These are phyloP conservation scores for Hyphantria cunea DNA, from an alignment of 1,140 invertebrate genomes.

Conservation along the genomic window DNA sequence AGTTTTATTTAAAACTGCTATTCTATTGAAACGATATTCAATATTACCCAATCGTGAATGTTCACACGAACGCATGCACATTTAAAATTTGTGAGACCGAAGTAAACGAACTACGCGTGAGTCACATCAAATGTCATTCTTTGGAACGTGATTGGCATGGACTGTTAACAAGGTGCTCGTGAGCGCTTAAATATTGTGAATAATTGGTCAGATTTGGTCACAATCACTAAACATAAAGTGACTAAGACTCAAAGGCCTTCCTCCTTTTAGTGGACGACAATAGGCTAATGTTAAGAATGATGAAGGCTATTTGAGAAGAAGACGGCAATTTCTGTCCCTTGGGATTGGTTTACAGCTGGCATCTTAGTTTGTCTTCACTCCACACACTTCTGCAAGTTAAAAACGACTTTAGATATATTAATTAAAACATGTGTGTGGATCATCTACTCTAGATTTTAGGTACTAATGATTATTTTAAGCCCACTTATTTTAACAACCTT, in stretches of 20 bases:
- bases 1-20: background rate
- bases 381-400: too few species aligned
- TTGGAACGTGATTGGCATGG: conserved; percentile 43
- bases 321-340: too few species aligned
- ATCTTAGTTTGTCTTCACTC: too few species aligned
- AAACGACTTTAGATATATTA: too few species aligned
- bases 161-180: conserved; percentile 16
- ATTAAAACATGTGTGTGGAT: too few species aligned
- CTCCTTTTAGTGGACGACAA: too few species aligned
- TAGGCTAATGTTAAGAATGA: too few species aligned
- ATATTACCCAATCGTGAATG: conserved; percentile 13
- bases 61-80: background rate
- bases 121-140: conserved; percentile 41
- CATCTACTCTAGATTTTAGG: too few species aligned
- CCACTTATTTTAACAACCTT: too few species aligned
- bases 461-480: too few species aligned
- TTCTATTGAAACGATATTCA: conserved; percentile 8
- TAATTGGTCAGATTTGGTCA: conserved; percentile 26
- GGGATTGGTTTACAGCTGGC: too few species aligned
- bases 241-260: background rate
- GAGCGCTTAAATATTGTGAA: conserved; percentile 30
- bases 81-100: conserved; percentile 32
- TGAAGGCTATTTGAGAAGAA: background rate
- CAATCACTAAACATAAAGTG: conserved; percentile 35
- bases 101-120: conserved; percentile 46